Base-by-base conservation (phyloP, 2,888 invertebrate species). In the Agonopterix heracliana region DNA sequence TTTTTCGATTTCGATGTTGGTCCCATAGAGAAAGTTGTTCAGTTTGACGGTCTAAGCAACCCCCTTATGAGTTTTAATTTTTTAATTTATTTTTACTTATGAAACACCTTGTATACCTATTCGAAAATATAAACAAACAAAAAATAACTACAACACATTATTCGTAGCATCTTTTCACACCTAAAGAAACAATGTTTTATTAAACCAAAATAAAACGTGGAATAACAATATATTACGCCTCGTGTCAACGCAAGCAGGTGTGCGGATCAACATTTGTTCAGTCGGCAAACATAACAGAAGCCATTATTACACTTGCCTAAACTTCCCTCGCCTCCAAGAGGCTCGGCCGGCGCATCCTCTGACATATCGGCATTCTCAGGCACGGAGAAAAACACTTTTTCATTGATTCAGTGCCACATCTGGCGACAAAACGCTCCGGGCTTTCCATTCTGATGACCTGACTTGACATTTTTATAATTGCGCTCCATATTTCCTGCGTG, bases 381-480 rank as follows among this genome's bases (percentile, higher is more conserved):
- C 87, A 85, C 84, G 87, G 67, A 78, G 74, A 77, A 79, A 82
- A 87, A 84, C 86, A 83, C 80, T 87, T 86, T 87, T 86, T 87
- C 87, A 87, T 86, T 85, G 87, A 86, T 85, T 85, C 85, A 78
- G 78, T 74, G 82, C 66, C 87, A 80, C 88, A 87, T 85, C 88
- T 86, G 87, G 87, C 82, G 81, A 80, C 79, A 78, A 81, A 85
- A 85, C 79, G 87, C 86, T 79, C 74, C 79, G 74, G 78, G 86
- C 82, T 81, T 84, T 83, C 79, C 79, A 78, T 82, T 81, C 82
- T 87, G 87, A 88, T 87, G 88, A 87, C 88, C 86, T 86, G 85
- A 87, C 86, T 85, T 87, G 88, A 86, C 86, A 87, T 86, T 86
- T 87, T 88, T 88, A 87, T 87, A n/a, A n/a, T 26, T 85, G 82